Evolutionary conservation across 2,113 vertebrate species (phyloP), one percentile per base, ranked within the genome.

Genomic region (Anguilla japonica): DNA sequence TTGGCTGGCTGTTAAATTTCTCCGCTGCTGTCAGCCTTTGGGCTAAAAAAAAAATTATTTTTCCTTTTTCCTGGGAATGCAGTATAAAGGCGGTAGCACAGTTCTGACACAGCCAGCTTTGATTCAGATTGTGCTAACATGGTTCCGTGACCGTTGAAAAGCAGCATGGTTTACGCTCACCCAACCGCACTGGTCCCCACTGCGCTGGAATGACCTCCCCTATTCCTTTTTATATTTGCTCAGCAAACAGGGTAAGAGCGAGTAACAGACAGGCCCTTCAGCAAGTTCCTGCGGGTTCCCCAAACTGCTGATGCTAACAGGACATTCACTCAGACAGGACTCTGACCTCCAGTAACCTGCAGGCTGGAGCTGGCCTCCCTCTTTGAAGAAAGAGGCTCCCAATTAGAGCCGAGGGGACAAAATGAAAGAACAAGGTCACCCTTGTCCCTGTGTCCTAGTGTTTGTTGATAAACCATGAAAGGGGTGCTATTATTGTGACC

Each of bases 351-450:
- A 39, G 29, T 83, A 63, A 60, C 82, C 82, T 63, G 29, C 39
- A 8, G 50, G 82, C 57, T 2, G 13, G 50, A 40, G 57, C 82
- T 39, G 29, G 29, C 16, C 2, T 83, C n/a, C 20, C 40, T 46
- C 67, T 18, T n/a, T 46, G 4, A 43, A 41, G 22, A 85, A 78
- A 22, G 40, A 29, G 71, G 71, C 78, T 67, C 71, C 8, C 67
- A 79, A 87, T 87, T 86, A 87, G 88, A 88, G 80, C 71, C 1
- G 41, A 60, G 53, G 22, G 16, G 11, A 5, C 16, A 50, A 43
- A 16, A 26, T 16, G 39, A 86, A 83, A 41, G 82, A 89, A 60
- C 80, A 79, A 88, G 81, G 57, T 57, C 46, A 0, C 22, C 2
- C 83, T 83, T 67, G 20, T 87, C 53, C 87, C 34, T 78, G 60